Base-by-base conservation (phyloP, 2,888 invertebrate genomes). In the Colletes collaris region DNA sequence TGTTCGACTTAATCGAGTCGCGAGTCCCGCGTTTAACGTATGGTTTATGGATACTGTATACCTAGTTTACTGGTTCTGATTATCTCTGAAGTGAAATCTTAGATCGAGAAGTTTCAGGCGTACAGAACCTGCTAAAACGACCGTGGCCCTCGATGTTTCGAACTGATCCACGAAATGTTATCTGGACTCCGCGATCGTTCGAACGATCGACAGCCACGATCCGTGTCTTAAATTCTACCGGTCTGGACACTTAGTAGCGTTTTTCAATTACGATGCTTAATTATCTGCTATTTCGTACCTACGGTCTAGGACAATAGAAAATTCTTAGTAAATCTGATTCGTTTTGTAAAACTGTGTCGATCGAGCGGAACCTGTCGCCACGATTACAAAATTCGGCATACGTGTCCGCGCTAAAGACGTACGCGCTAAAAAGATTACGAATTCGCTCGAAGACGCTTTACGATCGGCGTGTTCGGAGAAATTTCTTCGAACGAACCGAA, bases 261-360 rank as follows among this genome's bases (percentile, higher is more conserved):
- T 69, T 60, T 69, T 40, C 64, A 53, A 55, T 70, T 77, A 68
- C 77, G 69, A 62, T 60, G 75, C 58, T 73, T 76, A 73, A 80
- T 65, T 72, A 81, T 53, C 65, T 44, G 56, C 65, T 73, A 69
- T 64, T 62, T 79, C 79, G 52, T 83, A 79, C 53, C 67, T 76
- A 77, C 35, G 50, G 55, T 56, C 50, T 76, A 13, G 62, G 64
- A 79, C 81, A 68, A 84, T 87, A 85, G 79, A 88, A 86, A 87
- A 86, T 85, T 69, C 65, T 80, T 84, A 82, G 59, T 76, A 81
- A 85, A 81, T 69, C 84, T 85, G 79, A 72, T 80, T 78, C 82
- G 79, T 76, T 79, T 27, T 80, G 80, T 67, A 76, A 78, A 82
- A 78, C 65, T 59, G 66, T 60, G 10, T 68, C 16, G 49, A 19